Base-by-base conservation (phyloP, 2,888 invertebrate species). In the Caenorhabditis becei region DNA sequence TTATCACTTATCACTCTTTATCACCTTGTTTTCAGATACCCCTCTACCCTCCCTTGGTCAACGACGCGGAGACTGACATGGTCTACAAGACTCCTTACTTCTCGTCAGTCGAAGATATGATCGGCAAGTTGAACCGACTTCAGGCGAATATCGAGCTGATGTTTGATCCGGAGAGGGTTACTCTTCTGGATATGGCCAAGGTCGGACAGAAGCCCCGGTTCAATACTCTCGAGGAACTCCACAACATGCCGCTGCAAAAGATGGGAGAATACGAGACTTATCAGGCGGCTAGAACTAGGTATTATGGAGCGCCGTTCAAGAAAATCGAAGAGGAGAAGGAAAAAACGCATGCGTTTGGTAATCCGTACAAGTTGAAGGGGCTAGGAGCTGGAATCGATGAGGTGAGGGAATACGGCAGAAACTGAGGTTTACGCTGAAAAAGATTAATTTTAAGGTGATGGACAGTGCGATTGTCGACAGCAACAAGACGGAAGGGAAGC, bases 191-290 rank as follows among this genome's bases (percentile, higher is more conserved):
- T 61, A 77, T 75, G 74, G 82, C 77, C 0, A 67, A 69, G 20
- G 11, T 77, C 0, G 82, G 77, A 5, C 28, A 14, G 11, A 56
- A 56, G 24, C 24, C 74, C 2, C 32, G 72, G 26, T 81, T 81
- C 53, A 74, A 77, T 23, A 77, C 63, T 2, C 28, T 77, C 92
- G 97, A 98, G 92, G 95, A 95, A 87, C 94, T 96, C 10, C 98
- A 99, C 92, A 96, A 95, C 77, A 94, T 97, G 93, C 97, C 98
- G 5, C 96, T 99, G 23, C 95, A 96, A 23, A 96, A 97, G 92
- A 99, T 99, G 99, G 99, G 99, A 89, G 98, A 99, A 93, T 99
- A 98, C 92, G 97, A 99, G 92, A 97, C 98, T 92, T 97, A 99
- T 98, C 80, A 97, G 97, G 93, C 94, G 59, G 77, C 77, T 0